Evolutionary conservation across 2,113 vertebrate species (phyloP), one percentile per base, ranked within the genome.

Genomic region (Donacobius atricapilla): DNA sequence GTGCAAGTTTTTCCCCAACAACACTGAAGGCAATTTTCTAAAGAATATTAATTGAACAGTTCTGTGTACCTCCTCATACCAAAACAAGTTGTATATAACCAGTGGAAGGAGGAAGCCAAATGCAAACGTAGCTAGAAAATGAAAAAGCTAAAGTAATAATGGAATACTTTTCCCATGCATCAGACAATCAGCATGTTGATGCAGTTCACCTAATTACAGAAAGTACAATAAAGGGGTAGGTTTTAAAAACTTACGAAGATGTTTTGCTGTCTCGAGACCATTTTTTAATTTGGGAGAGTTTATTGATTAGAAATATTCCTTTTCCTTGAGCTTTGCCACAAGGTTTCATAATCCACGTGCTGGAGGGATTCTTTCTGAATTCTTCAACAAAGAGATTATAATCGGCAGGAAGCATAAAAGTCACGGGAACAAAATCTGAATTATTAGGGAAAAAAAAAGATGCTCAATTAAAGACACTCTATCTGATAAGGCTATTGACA

Each of bases 281-380:
- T 93, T 99, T 99, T 89, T 99, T 99, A 92, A 99, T 99, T 97
- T 99, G 99, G 2, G 99, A 99, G 76, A 99, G 99, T 93, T 99
- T 99, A 98, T 99, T 99, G 96, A 99, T 99, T 44, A 99, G 99
- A 86, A 99, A 99, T 97, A 99, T 99, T 95, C 99, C 99, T 96
- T 99, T 99, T 23, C 99, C 99, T 96, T 99, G 99, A 57, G 99
- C 99, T 96, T 99, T 99, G 66, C 99, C 99, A 20, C 99, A 99
- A 6, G 99, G 99, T 93, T 99, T 99, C 99, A 99, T 99, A 96
- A 99, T 99, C 99, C 99, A 99, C 0, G 99, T 99, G 98, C 99
- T 99, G 83, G 98, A 99, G 0, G 99, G 99, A 94, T 99, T 99
- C 97, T 99, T 99, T 72, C 99, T 97, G 97, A 99, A 99, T 97